These are phyloP conservation scores for Mamestra configurata DNA, from an alignment of 1,140 invertebrate genomes.

Conservation along the genomic window DNA sequence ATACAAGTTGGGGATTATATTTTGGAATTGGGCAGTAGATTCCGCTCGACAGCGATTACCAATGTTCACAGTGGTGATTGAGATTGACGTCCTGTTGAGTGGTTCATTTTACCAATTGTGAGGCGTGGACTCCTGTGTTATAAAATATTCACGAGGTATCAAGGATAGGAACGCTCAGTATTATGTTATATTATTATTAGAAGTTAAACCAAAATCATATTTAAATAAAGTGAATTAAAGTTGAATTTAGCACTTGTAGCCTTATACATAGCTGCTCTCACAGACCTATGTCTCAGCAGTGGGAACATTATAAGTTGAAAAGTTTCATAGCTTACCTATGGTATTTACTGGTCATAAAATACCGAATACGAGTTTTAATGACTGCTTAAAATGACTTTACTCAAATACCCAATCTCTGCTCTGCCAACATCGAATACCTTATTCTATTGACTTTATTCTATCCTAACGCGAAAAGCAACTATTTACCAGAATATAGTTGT, in stretches of 20 bases:
- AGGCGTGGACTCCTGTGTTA: neutral
- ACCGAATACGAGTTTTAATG: neutral
- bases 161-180: neutral
- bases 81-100: slow-evolving; percentile 26
- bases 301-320: too few relatives aligned
- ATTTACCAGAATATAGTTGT: neutral
- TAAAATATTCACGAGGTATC: neutral
- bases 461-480: neutral
- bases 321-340: too few relatives aligned
- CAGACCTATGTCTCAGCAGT: too few relatives aligned
- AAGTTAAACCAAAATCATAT: too few relatives aligned
- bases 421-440: too few relatives aligned
- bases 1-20: neutral
- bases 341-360: too few relatives aligned
- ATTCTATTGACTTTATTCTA: neutral
- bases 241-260: too few relatives aligned
- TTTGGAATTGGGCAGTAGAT: neutral
- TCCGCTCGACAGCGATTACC: neutral
- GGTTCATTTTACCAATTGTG: neutral
- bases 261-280: too few relatives aligned
- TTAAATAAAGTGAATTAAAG: too few relatives aligned
- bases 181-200: neutral
- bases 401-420: too few relatives aligned
- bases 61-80: slow-evolving; percentile 11
- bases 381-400: neutral